Percentiles rank a stretch among this genome's conserved stretches.
phyloP scores from a whole-genome alignment of 2,113 vertebrate genomes.

The Trogon melanurus region DNA sequence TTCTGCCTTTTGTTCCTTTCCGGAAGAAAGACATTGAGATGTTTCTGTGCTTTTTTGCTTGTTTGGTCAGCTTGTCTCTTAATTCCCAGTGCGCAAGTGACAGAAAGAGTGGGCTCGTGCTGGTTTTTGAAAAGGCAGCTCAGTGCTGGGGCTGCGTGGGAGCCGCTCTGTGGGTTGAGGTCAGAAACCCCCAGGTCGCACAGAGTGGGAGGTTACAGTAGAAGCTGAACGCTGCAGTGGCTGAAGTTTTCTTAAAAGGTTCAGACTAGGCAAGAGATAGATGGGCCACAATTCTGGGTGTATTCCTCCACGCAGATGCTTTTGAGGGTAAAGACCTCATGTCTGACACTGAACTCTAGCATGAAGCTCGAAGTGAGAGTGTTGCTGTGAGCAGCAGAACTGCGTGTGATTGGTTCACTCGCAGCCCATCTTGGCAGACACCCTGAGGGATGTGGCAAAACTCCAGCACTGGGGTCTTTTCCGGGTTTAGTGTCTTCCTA shows the following conservation, averaged over 20 bases:
- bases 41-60: background rate
- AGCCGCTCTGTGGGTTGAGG: background rate
- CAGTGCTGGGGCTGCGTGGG: background rate
- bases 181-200: background rate
- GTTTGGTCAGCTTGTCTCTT: background rate
- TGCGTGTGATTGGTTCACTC: accelerated
- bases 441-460: background rate
- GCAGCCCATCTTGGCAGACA: background rate
- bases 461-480: background rate
- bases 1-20: background rate
- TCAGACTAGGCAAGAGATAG: background rate
- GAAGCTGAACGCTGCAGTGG: background rate
- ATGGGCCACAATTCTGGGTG: background rate
- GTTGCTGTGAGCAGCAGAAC: background rate
- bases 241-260: background rate
- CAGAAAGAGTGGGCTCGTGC: background rate
- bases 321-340: background rate
- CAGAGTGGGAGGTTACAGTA: background rate
- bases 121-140: background rate
- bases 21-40: background rate
- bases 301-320: background rate
- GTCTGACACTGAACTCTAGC: background rate
- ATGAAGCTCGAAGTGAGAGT: background rate
- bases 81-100: background rate
- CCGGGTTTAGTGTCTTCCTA: background rate